Evolutionary conservation across 2,888 invertebrate genomes (phyloP), one percentile per base, ranked within the genome.

Genomic region (Agrotis puta): DNA sequence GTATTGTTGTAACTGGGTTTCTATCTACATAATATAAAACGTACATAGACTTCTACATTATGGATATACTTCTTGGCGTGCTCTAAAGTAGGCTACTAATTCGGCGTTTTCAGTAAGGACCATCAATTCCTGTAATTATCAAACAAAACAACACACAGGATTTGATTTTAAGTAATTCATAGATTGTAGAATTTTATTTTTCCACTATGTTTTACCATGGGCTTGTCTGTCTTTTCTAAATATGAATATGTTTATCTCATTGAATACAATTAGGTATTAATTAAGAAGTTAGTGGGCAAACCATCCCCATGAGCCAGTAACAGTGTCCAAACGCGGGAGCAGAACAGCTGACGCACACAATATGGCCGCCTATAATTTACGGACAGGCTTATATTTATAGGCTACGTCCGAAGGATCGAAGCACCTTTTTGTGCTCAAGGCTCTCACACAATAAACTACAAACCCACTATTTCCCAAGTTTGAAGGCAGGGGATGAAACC

Each of bases 291-390:
- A 18, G 27, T 27, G 11, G 33, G 27, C 13, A 11, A 18, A 54
- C 33, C 33, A 33, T 56, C 13, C 56, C 33, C n/a, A 33, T 33
- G n/a, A 33, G 13, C n/a, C 56, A n/a, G 33, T 7, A 39, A 6
- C 33, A 56, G n/a, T 56, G 13, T 6, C n/a, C n/a, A 1, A 33
- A 33, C 59, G 64, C 78, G 71, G 64, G 64, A 77, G 57, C 51
- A 16, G 13, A 61, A 61, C 76, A 71, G 78, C 72, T 77, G 79
- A 70, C 50, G 48, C 24, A 39, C 18, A 69, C 20, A 45, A 24
- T 59, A 24, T 33, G 56, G 53, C 53, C 43, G 58, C 24, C 33
- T 47, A 39, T 39, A 43, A 45, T 54, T 63, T 53, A 50, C 45
- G 14, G 20, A 24, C 59, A 24, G 47, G 11, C 48, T 18, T 58